phyloP scores from a whole-genome alignment of 1,140 invertebrate genomes.

The Ditylenchus dipsaci region DNA sequence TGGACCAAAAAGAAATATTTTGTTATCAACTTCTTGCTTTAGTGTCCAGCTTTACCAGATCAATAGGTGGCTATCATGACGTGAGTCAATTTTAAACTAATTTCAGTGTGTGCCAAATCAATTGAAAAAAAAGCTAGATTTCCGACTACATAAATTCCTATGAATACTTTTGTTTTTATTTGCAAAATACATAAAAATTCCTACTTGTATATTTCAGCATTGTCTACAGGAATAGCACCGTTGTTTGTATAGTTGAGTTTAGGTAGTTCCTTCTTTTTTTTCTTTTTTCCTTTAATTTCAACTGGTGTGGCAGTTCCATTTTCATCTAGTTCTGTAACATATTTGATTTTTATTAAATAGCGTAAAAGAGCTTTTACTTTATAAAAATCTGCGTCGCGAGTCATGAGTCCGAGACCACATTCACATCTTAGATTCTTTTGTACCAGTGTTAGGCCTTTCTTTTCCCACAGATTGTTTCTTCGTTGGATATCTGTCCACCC shows the following conservation, averaged over 20 bases:
- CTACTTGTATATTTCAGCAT: not conserved
- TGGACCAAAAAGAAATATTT: too few species aligned
- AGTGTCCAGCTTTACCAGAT: too few species aligned
- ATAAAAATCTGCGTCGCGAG: constrained; percentile 8
- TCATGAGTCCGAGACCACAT: constrained; percentile 19
- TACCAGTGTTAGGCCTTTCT: constrained; percentile 13
- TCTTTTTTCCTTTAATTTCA: not conserved
- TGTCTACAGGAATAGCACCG: not conserved
- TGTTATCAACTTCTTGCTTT: too few species aligned
- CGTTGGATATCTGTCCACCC: constrained; percentile 23
- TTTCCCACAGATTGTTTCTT: constrained; percentile 23
- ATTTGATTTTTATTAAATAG: not conserved
- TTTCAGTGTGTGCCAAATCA: too few species aligned
- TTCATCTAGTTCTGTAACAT: not conserved
- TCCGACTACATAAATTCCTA: too few species aligned
- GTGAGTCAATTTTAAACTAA: too few species aligned
- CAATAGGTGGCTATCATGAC: too few species aligned
- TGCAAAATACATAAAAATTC: not conserved
- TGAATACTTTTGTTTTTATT: too few species aligned
- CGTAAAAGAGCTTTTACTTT: not conserved
- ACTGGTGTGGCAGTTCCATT: not conserved
- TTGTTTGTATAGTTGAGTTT: constrained; percentile 7
- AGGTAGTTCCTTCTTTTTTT: constrained; percentile 10
- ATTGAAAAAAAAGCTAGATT: too few species aligned
- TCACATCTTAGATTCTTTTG: constrained; percentile 14